Evolutionary conservation across 2,113 vertebrate genomes (phyloP).

Genomic region (Nibea albiflora): DNA sequence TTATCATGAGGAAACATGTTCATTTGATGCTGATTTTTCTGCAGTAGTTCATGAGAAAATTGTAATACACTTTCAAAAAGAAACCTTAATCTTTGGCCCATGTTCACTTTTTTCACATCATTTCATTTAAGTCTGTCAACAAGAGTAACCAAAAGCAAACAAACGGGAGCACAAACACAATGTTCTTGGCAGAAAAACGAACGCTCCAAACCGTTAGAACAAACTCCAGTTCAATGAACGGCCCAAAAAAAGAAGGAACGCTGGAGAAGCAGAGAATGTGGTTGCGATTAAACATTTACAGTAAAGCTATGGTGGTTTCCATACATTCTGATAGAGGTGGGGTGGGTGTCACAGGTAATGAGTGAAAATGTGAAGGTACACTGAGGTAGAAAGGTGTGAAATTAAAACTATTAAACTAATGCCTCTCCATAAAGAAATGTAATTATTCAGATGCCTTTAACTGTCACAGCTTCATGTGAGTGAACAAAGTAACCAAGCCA

Average conservation of each 20-base stretch:
- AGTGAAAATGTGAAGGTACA: neutral
- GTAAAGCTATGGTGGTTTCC: neutral
- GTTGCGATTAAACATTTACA: neutral
- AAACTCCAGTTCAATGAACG: neutral
- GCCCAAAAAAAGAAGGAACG: neutral
- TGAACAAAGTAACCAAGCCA: neutral
- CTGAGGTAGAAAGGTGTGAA: conserved; percentile 5
- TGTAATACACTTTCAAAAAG: neutral
- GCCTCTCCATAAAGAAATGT: neutral
- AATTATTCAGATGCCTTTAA: neutral
- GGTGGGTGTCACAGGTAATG: neutral
- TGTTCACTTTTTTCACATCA: neutral
- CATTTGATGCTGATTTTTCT: neutral
- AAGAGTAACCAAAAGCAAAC: neutral
- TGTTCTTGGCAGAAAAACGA: conserved; percentile 2
- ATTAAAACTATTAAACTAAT: neutral
- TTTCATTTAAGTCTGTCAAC: neutral
- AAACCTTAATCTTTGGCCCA: conserved; percentile 5
- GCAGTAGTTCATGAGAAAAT: neutral
- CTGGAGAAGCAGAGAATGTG: neutral
- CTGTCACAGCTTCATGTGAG: neutral
- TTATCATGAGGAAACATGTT: neutral
- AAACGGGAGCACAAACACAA: conserved; percentile 6
- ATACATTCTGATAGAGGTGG: neutral
- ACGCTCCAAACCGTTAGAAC: neutral